Evolutionary conservation across 2,797 vertebrate species (phyloP), one percentile per base, ranked within the genome.

Genomic region (Hydrophis major): DNA sequence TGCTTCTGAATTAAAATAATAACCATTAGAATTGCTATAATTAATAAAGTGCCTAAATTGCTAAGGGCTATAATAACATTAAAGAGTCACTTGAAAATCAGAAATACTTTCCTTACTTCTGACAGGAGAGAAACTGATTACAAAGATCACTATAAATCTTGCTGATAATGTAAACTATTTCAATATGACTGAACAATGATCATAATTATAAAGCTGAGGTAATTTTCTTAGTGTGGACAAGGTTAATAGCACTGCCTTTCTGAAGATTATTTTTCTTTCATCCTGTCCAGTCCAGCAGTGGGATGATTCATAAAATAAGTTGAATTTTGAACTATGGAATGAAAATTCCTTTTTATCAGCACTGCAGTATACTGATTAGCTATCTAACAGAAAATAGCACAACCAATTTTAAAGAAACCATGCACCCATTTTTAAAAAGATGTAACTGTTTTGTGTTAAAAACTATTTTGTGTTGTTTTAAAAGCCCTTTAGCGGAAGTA

Each of bases 301-400:
- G 2, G 74, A 89, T 88, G 4, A 91, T 57, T 60, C 92, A 94
- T 4, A 1, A n/a, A 56, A 92, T 56, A 94, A 1, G 74, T 91
- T 93, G 20, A 55, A 93, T 86, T 96, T 86, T 91, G 92, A 91
- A 8, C 47, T 91, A 69, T 91, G 66, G 94, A 95, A 95, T 93
- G 56, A 1, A 89, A 10, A 22, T 11, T n/a, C 42, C 55, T 18
- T 88, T 28, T 57, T 6, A 91, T 12, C 10, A 78, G 5, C 4
- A 13, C 2, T 50, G 2, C 6, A 22, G 1, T 50, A 13, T 56
- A 83, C 90, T 93, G 16, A 90, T 37, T 92, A 0, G 16, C 10
- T 95, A 90, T 86, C 56, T 92, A 89, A 90, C 8, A 74, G 86
- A 69, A 32, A 61, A 1, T 87, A 92, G 94, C 74, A 59, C 91